Conservation (phyloP, 2,113 vertebrate species). For the Eidolon helvum region DNA sequence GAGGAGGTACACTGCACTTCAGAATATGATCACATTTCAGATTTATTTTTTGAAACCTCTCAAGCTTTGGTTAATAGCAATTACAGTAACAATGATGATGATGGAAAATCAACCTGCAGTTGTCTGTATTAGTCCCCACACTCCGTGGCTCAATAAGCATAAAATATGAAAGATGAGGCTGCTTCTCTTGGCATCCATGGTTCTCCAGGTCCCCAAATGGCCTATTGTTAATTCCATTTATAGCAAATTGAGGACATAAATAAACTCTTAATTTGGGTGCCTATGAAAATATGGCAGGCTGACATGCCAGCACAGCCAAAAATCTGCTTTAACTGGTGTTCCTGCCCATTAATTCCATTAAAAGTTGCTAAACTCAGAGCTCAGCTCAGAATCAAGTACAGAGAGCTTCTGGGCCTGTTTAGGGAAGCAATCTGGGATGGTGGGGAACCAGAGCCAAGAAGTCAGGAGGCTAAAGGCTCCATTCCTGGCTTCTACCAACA, state of each 20-base stretch:
- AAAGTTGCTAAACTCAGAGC: conserved; percentile 50
- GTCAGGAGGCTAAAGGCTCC: background rate
- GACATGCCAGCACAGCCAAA: conserved; percentile 67
- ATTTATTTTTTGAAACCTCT: conserved; percentile 72
- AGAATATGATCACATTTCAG: conserved; percentile 65
- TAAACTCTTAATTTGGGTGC: conserved; percentile 80
- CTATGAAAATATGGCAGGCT: conserved; percentile 80
- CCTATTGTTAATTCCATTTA: conserved; percentile 81
- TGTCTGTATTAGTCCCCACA: conserved; percentile 68
- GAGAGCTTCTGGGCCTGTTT: background rate
- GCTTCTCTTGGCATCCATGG: conserved; percentile 77
- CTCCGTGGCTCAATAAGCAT: conserved; percentile 77
- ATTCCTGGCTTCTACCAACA: background rate
- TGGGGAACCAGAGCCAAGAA: background rate
- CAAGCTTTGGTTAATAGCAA: conserved; percentile 72
- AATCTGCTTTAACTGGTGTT: conserved; percentile 62
- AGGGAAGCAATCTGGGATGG: background rate
- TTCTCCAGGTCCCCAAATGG: conserved; percentile 75
- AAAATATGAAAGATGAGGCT: conserved; percentile 72
- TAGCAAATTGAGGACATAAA: conserved; percentile 80
- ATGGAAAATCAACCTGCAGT: conserved; percentile 61
- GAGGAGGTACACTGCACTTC: conserved; percentile 42
- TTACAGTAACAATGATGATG: conserved; percentile 30
- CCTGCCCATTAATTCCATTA: conserved; percentile 61
- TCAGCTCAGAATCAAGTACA: background rate